Conservation (phyloP, 1,140 invertebrate species). For the Pteromalus puparum region DNA sequence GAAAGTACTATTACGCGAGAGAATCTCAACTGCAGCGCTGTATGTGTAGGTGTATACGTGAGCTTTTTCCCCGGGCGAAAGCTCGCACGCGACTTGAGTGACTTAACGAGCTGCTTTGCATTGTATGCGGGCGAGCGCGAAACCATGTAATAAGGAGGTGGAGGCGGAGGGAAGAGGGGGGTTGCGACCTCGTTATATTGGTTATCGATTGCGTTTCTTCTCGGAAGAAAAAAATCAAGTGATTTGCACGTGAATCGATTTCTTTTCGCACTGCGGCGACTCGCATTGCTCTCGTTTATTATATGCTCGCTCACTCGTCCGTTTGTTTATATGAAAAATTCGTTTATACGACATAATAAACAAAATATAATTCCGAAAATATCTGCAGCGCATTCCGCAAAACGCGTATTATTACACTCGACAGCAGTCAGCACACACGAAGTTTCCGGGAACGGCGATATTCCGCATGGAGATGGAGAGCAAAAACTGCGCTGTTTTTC, state of each 20-base stretch:
- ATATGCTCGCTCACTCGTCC: no score
- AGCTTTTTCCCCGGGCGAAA: constrained; percentile 21
- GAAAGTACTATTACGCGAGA: constrained; percentile 9
- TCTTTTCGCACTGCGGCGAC: background rate
- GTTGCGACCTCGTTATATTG: constrained; percentile 70
- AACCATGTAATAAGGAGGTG: background rate
- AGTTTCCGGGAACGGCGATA: background rate
- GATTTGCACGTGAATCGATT: background rate
- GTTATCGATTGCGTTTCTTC: constrained; percentile 63
- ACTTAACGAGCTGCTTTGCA: constrained; percentile 73
- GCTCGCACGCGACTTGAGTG: constrained; percentile 62
- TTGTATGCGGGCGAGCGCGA: constrained; percentile 58
- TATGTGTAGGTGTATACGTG: background rate
- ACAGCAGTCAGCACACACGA: background rate
- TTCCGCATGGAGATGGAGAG: background rate
- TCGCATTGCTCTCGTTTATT: no score
- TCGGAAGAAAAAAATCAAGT: background rate
- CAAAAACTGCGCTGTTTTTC: background rate
- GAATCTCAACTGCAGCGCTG: background rate
- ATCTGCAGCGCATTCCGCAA: no score
- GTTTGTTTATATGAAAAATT: no score
- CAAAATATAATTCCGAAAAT: no score
- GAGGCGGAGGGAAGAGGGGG: constrained; percentile 28
- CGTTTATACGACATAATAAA: no score
- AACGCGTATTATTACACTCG: background rate